phyloP scores from a whole-genome alignment of 92 coral and sea anemone species.

The Desmophyllum pertusum region DNA sequence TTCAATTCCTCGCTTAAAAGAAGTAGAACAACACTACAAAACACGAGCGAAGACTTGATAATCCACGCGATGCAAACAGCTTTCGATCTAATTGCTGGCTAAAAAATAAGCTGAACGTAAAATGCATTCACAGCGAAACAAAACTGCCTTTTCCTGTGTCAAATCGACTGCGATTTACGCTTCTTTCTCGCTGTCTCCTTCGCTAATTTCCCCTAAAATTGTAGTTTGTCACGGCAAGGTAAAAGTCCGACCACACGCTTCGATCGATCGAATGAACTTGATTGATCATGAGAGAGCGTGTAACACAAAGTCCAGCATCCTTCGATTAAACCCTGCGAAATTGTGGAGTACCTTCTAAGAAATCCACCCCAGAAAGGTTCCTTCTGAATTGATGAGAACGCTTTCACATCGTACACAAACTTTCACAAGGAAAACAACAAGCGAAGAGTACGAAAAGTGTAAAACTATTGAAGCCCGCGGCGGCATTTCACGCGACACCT shows the following conservation, averaged over 20 bases:
- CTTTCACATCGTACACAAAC: slow-evolving; percentile 8
- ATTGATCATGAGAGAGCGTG: neutral
- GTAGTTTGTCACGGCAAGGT: neutral
- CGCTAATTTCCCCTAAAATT: neutral
- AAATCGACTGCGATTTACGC: neutral
- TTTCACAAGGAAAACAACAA: neutral
- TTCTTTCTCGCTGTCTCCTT: neutral
- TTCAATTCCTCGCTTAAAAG: neutral
- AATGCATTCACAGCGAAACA: neutral
- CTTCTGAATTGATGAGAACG: neutral
- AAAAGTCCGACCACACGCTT: neutral
- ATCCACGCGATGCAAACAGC: neutral
- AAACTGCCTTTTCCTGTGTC: neutral
- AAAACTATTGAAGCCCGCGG: slow-evolving; percentile 29
- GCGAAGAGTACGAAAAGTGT: neutral
- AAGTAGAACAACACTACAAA: neutral
- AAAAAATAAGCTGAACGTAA: neutral
- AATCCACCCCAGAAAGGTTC: neutral
- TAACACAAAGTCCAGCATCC: neutral
- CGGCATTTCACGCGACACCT: slow-evolving; percentile 63
- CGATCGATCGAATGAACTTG: neutral
- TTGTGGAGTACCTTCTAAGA: neutral
- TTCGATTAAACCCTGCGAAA: neutral
- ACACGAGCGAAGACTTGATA: too few species aligned
- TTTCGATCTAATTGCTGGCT: neutral